Evolutionary conservation across 2,888 invertebrate genomes (phyloP).

Genomic region (Mimachlamys varia): DNA sequence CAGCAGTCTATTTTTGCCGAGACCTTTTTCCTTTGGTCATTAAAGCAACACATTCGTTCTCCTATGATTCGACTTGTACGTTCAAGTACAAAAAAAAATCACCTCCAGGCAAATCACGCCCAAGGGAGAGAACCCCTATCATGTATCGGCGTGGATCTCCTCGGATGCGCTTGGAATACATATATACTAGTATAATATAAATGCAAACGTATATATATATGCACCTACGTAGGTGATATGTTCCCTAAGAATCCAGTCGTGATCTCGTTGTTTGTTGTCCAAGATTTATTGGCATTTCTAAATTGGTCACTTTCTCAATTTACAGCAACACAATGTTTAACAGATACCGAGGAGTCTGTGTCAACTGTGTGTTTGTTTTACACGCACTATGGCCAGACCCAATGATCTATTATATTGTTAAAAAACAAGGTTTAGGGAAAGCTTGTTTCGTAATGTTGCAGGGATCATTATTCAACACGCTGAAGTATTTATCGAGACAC

Average conservation of each 20-base stretch:
- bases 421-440: background rate
- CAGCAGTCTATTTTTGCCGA: background rate
- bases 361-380: background rate
- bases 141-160: background rate
- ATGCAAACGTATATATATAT: too few relatives aligned
- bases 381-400: background rate
- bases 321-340: background rate
- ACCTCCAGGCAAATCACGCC: background rate
- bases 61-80: background rate
- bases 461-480: background rate
- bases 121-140: background rate
- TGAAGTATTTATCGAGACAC: slow-evolving; percentile 5
- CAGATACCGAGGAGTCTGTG: background rate
- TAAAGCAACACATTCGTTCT: background rate
- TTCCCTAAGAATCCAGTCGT: too few relatives aligned
- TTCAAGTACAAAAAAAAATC: background rate
- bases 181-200: too few relatives aligned
- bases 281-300: background rate
- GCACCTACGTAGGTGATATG: too few relatives aligned
- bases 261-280: background rate
- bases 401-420: background rate
- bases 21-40: background rate
- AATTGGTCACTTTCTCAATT: background rate
- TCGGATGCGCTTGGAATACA: too few relatives aligned
- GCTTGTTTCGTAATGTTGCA: background rate